These are phyloP conservation scores for Platorchestia sp. DNA, from an alignment of 1,140 invertebrate genomes.

Conservation along the genomic window DNA sequence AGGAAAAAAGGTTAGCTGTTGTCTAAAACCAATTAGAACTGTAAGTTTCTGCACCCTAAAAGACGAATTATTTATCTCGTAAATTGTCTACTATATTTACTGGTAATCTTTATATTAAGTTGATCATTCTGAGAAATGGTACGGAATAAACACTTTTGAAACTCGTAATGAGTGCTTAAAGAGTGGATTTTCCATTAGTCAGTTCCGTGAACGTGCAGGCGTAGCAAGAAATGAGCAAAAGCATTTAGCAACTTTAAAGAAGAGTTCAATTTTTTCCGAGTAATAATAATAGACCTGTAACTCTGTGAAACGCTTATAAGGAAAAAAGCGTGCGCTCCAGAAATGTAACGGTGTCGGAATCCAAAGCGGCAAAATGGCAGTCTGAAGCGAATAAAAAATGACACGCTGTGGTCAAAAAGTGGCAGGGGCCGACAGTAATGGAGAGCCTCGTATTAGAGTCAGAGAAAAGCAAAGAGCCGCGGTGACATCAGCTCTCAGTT, in stretches of 20 bases:
- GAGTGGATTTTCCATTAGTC: neutral
- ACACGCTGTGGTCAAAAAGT: constrained; percentile 54
- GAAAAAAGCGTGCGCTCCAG: constrained; percentile 6
- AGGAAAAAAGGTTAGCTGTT: neutral
- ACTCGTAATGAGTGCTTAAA: neutral
- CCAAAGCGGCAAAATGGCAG: constrained; percentile 54
- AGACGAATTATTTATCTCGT: neutral
- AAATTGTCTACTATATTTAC: neutral
- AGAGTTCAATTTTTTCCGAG: neutral
- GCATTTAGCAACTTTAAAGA: neutral
- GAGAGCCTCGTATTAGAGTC: constrained; percentile 52
- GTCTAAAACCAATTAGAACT: neutral
- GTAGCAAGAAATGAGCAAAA: neutral
- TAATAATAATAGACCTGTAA: constrained; percentile 44
- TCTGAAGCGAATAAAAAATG: constrained; percentile 53
- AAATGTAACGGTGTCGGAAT: constrained; percentile 53
- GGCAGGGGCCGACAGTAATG: constrained; percentile 55
- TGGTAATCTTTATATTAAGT: neutral
- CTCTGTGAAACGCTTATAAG: constrained; percentile 22
- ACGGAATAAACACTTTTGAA: neutral
- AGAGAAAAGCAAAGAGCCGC: constrained; percentile 54
- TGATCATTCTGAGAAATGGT: neutral
- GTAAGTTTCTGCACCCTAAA: neutral
- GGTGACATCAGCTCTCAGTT: constrained; percentile 33
- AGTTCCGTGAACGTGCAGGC: neutral